These are phyloP conservation scores for Hemitrygon akajei DNA, from an alignment of 2,797 vertebrate genomes.

Conservation along the genomic window DNA sequence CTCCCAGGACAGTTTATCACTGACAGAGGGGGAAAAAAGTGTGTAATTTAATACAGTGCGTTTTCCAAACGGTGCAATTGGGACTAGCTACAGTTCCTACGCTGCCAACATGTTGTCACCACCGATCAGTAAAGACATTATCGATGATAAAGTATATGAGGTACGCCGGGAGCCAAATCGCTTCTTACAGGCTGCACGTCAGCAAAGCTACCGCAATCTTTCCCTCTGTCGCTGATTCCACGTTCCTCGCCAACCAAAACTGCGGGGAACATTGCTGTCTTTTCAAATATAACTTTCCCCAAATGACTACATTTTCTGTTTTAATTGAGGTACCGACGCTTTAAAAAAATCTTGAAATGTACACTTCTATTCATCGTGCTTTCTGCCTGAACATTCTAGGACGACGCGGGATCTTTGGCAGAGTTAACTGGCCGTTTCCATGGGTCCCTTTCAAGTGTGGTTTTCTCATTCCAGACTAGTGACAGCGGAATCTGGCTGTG, in stretches of 20 bases:
- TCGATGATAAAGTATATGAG: background rate
- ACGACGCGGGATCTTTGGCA: background rate
- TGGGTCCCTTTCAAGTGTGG: background rate
- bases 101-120: background rate
- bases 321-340: background rate
- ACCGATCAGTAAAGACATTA: background rate
- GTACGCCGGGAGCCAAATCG: background rate
- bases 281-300: background rate
- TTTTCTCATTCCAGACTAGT: background rate
- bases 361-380: background rate
- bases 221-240: background rate
- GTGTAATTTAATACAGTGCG: background rate
- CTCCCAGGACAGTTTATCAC: background rate
- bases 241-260: background rate
- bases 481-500: background rate
- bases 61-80: background rate
- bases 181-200: background rate
- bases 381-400: background rate
- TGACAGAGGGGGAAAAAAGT: too few species aligned
- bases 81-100: background rate
- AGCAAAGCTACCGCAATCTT: background rate
- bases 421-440: background rate
- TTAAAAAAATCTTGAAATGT: background rate
- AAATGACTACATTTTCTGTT: background rate
- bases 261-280: background rate